Evolutionary conservation across 2,888 invertebrate species (phyloP).

Genomic region (Margaritifera margaritifera): DNA sequence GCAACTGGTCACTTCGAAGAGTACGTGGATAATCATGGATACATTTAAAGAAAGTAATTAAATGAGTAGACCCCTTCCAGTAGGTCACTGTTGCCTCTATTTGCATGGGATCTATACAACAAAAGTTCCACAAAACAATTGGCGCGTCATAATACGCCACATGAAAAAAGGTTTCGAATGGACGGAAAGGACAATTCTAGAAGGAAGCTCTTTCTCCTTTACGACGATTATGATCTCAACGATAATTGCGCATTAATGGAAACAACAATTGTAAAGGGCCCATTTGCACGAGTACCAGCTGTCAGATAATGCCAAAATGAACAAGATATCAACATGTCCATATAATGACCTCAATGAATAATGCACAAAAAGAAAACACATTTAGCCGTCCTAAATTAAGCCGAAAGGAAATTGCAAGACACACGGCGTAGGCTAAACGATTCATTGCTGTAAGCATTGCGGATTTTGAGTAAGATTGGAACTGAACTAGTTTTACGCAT

Average conservation of each 20-base stretch:
- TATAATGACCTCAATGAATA: not conserved
- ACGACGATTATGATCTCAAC: not conserved
- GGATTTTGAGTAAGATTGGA: too few species aligned
- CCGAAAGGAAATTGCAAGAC: too few species aligned
- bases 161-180: not conserved
- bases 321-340: not conserved
- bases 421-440: too few species aligned
- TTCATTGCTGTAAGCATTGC: too few species aligned
- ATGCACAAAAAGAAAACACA: not conserved
- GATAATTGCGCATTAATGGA: not conserved
- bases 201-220: constrained; percentile 1
- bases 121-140: constrained; percentile 1
- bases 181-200: not conserved
- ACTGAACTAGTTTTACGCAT: too few species aligned
- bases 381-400: too few species aligned
- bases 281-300: not conserved
- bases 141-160: not conserved
- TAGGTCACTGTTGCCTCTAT: constrained; percentile 7
- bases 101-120: constrained; percentile 8
- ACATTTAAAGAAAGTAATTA: too few species aligned
- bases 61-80: constrained; percentile 3
- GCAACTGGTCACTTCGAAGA: too few species aligned
- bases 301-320: not conserved
- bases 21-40: too few species aligned
- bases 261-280: not conserved